Base-by-base conservation (phyloP, 2,888 invertebrate species). In the Andrena hattorfiana region DNA sequence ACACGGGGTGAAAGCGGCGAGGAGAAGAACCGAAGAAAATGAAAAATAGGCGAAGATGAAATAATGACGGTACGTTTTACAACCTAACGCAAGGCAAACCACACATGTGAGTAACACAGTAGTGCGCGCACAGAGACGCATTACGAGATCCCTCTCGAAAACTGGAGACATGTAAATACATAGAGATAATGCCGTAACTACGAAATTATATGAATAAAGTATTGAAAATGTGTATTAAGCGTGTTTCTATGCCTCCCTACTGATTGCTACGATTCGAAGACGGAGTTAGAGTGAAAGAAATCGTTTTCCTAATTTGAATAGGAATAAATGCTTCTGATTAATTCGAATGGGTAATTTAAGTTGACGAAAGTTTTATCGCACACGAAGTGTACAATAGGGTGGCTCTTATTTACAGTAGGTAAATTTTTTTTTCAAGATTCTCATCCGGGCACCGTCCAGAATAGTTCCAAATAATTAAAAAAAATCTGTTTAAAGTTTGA, bases 151-250 rank as follows among this genome's bases (percentile, higher is more conserved):
- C 85, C 71, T 78, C 71, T 78, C 60, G 68, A 62, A 60, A 84
- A 56, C 23, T 51, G 81, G 77, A 85, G 84, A 84, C 74, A 85
- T 91, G 90, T 92, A 92, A 89, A 91, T 91, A 91, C 67, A 85
- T 92, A 91, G 90, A 77, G 77, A 85, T 92, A 89, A 90, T 87
- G 90, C 84, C 88, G 77, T 89, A 88, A 89, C 84, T 90, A 88
- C 88, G 73, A 91, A 89, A 90, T 92, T 91, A 89, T 90, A 91
- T 86, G 90, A 92, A 91, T 92, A 91, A 92, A 91, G 77, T 89
- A 90, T 83, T 86, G 79, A 87, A 87, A 90, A 88, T 80, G 80
- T 83, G 76, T 49, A 70, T 16, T 49, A 73, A 32, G 8, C 2
- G 7, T n/a, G 13, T 54, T 78, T 30, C 26, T 2, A 28, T 68